Conservation (phyloP, 35 echinoderm and acorn worm genomes). For the Apostichopus japonicus region DNA sequence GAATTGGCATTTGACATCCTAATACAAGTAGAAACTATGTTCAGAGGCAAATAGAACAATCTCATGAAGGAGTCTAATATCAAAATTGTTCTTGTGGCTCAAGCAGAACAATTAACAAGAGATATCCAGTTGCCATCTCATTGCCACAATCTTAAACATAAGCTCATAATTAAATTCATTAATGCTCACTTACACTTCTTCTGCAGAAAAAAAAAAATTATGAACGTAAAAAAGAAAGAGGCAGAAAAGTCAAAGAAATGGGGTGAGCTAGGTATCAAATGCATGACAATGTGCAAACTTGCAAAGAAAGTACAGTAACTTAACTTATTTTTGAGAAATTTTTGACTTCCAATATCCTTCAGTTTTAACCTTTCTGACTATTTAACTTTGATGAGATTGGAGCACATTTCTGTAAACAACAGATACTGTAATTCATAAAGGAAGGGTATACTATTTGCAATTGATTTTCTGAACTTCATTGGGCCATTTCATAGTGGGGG, state of each 20-base stretch:
- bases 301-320: neutral
- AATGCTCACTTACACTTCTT: conserved; percentile 59
- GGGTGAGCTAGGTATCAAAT: conserved; percentile 46
- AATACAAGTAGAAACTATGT: neutral
- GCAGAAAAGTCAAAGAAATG: neutral
- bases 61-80: conserved; percentile 28
- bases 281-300: neutral
- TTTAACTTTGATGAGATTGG: no score
- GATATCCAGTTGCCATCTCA: conserved; percentile 39
- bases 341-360: neutral
- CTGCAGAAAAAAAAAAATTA: conserved; percentile 48
- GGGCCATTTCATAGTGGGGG: no score
- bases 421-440: no score
- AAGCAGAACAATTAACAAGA: conserved; percentile 27
- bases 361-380: no score
- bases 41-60: conserved; percentile 1
- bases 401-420: no score
- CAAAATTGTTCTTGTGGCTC: conserved; percentile 27
- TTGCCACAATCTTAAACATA: conserved; percentile 63
- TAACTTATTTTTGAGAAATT: neutral
- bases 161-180: conserved; percentile 66
- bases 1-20: conserved; percentile 35
- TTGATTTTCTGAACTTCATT: no score
- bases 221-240: neutral
- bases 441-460: no score